Conservation (phyloP, 2,888 invertebrate species). For the Drosophila colorata region DNA sequence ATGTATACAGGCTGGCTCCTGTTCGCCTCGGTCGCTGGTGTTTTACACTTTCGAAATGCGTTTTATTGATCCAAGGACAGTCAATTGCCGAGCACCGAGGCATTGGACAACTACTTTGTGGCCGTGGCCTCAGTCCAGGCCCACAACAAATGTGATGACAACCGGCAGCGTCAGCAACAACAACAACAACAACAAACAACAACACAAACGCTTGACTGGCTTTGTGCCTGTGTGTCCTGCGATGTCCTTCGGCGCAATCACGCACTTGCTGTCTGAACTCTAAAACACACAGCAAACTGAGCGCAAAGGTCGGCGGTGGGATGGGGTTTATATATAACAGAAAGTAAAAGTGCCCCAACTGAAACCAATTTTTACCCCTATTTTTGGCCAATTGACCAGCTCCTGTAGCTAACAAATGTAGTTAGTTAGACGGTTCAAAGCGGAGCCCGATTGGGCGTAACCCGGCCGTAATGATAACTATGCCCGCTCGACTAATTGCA, state of each 20-base stretch:
- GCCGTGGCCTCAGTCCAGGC: slow-evolving; percentile 45
- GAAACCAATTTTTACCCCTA: slow-evolving; percentile 28
- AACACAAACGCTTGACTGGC: slow-evolving; percentile 45
- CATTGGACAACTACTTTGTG: slow-evolving; percentile 24
- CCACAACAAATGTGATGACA: slow-evolving; percentile 62
- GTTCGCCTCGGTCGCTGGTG: slow-evolving; percentile 5
- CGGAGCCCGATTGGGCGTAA: slow-evolving; percentile 1
- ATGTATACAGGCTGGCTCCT: neutral
- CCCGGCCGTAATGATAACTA: slow-evolving; percentile 22
- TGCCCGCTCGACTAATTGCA: slow-evolving; percentile 27
- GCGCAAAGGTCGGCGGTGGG: neutral
- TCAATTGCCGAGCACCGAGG: slow-evolving; percentile 36
- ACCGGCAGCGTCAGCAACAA: slow-evolving; percentile 26
- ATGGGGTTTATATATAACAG: neutral
- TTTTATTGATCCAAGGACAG: slow-evolving; percentile 76
- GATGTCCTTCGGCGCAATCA: slow-evolving; percentile 73
- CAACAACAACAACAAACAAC: slow-evolving; percentile 4
- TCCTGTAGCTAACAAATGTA: slow-evolving; percentile 7
- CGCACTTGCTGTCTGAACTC: slow-evolving; percentile 74
- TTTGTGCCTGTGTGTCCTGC: slow-evolving; percentile 42
- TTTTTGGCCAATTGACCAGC: slow-evolving; percentile 34
- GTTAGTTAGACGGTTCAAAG: slow-evolving; percentile 9
- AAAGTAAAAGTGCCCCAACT: slow-evolving; percentile 53
- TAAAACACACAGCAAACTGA: slow-evolving; percentile 33
- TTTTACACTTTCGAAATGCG: slow-evolving; percentile 55